phyloP scores from a whole-genome alignment of 2,113 vertebrate genomes.

The Nothoprocta pentlandii region DNA sequence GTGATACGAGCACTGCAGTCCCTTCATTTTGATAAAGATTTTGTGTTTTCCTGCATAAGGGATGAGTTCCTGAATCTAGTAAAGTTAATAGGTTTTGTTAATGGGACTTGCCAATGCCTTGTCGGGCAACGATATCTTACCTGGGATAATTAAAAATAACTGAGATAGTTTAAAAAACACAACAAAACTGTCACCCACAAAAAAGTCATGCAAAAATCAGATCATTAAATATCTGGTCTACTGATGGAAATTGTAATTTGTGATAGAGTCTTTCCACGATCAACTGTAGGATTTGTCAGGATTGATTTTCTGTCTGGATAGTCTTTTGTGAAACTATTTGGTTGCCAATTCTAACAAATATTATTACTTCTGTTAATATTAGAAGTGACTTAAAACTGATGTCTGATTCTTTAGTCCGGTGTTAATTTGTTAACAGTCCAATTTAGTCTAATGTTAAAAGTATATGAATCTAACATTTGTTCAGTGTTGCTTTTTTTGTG shows the following conservation, averaged over 20 bases:
- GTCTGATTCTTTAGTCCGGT: neutral
- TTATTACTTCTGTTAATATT: conserved; percentile 32
- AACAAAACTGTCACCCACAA: too few relatives aligned
- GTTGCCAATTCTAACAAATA: conserved; percentile 41
- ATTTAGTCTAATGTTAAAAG: neutral
- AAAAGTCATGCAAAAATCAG: too few relatives aligned
- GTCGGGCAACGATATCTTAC: conserved; percentile 45
- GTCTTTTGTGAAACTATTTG: conserved; percentile 25
- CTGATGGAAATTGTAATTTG: conserved; percentile 43
- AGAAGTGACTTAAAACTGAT: conserved; percentile 11
- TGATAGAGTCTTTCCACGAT: conserved; percentile 19
- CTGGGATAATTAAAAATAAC: conserved; percentile 25
- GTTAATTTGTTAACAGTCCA: neutral
- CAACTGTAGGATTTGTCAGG: conserved; percentile 11
- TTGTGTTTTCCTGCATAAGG: neutral
- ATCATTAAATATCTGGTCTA: conserved; percentile 32
- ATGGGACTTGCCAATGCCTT: conserved; percentile 19
- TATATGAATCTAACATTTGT: neutral
- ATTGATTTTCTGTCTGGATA: conserved; percentile 39
- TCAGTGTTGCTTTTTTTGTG: neutral
- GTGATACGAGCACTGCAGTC: neutral
- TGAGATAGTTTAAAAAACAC: neutral
- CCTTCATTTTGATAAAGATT: conserved; percentile 18
- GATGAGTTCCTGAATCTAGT: conserved; percentile 4
- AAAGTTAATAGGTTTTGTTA: conserved; percentile 27